phyloP scores from a whole-genome alignment of 2,888 invertebrate genomes.

The Machimus rusticus region DNA sequence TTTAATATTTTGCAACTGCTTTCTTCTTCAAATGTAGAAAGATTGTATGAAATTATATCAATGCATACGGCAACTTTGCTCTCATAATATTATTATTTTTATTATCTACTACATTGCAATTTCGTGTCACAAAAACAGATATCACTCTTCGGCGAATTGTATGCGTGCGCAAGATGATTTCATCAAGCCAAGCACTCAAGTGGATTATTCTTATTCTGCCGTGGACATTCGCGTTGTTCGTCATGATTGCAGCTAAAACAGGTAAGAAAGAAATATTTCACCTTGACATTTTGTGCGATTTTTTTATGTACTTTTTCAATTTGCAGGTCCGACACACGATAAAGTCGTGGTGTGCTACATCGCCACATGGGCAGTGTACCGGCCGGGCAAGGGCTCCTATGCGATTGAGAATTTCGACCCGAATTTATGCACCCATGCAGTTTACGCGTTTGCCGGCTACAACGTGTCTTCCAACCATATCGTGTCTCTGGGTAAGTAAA shows the following conservation, averaged over 20 bases:
- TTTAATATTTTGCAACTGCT: background rate
- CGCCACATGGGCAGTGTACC: conserved; percentile 81
- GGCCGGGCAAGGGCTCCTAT: conserved; percentile 72
- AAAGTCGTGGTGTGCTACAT: conserved; percentile 83
- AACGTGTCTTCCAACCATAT: conserved; percentile 72
- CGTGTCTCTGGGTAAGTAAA: conserved; percentile 71
- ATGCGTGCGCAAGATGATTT: conserved; percentile 8
- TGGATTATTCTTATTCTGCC: background rate
- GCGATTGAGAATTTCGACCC: conserved; percentile 74
- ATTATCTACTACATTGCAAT: background rate
- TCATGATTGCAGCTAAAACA: conserved; percentile 26
- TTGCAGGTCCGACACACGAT: conserved; percentile 71
- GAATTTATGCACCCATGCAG: conserved; percentile 78
- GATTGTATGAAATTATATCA: background rate
- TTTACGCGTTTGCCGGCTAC: conserved; percentile 84
- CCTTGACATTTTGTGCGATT: conserved; percentile 10
- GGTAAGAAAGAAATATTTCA: conserved; percentile 6
- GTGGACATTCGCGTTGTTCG: background rate
- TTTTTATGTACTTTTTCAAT: background rate
- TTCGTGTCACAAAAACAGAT: background rate
- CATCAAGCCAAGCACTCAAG: background rate
- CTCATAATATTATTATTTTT: background rate
- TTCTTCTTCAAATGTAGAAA: background rate
- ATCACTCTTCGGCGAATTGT: background rate
- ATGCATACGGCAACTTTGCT: background rate